Evolutionary conservation across 2,797 vertebrate species (phyloP), one percentile per base, ranked within the genome.

Genomic region (Heterohyrax brucei): DNA sequence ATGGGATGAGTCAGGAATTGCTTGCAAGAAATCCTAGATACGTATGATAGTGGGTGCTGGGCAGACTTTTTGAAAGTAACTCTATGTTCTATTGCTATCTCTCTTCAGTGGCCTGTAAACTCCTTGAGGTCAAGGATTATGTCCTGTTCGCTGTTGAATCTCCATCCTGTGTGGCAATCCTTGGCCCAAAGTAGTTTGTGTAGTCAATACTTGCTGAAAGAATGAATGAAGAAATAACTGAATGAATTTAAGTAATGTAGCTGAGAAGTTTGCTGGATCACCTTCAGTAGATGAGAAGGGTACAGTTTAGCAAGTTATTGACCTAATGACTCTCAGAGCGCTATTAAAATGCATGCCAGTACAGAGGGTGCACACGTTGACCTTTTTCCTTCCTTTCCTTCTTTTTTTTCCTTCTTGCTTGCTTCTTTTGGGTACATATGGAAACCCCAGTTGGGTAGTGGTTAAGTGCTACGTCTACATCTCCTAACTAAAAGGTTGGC

Each of bases 11-110:
- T 87, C 87, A 56, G 30, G 33, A 82, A 10, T 33, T 59, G 2
- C 22, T 5, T 4, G 73, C 83, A 93, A 24, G 26, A 39, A 39
- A 39, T 39, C 39, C 39, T 39, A 39, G 39, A 30, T 33, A 7
- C 44, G 79, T 8, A 7, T 82, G 14, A 89, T 22, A 62, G 82
- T 44, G 6, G 7, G 10, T 93, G 5, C 30, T 64, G 9, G 21
- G 6, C 6, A 93, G 24, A 90, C 48, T 85, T 39, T 62, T 66
- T 30, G 13, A 53, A 53, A 56, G 1, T 80, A 39, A 75, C 87
- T 91, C 59, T 83, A 21, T 46, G 64, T 75, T 86, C 1, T 82
- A 86, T 92, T 70, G 82, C n/a, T 94, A 18, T 91, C n/a, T 92
- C 70, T 14, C 56, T n/a, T n/a, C 30, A 66, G 30, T 84, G 26